Percentiles rank a stretch among this genome's conserved stretches.
Conservation (phyloP, 2,113 vertebrate genomes). For the Mesocricetus auratus region DNA sequence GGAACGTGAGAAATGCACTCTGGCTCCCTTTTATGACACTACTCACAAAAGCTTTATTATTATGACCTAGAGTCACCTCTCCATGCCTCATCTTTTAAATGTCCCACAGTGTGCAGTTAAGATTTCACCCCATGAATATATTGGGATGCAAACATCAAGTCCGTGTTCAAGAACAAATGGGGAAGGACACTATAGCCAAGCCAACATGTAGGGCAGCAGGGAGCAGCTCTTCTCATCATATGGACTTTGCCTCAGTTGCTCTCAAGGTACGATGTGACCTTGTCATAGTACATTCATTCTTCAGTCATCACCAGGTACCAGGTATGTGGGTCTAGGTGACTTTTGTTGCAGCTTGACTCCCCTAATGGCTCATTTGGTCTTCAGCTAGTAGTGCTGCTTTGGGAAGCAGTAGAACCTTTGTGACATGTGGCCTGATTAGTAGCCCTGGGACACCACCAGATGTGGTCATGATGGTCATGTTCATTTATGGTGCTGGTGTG, state of each 20-base stretch:
- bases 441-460: neutral
- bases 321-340: neutral
- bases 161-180: neutral
- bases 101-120: neutral
- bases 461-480: too few relatives aligned
- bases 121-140: neutral
- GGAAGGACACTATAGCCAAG: neutral
- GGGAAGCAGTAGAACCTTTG: neutral
- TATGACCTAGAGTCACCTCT: neutral
- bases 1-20: neutral
- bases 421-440: neutral
- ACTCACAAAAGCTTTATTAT: neutral
- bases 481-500: neutral
- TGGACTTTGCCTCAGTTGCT: neutral
- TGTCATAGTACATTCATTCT: neutral
- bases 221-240: neutral
- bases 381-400: neutral
- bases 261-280: too few relatives aligned
- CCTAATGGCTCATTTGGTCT: neutral
- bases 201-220: rapidly evolving
- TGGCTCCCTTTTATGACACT: neutral
- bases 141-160: neutral
- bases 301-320: too few relatives aligned
- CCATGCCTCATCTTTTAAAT: neutral
- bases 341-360: neutral